phyloP scores from a whole-genome alignment of 2,797 vertebrate species.

The Macropus fuliginosus region DNA sequence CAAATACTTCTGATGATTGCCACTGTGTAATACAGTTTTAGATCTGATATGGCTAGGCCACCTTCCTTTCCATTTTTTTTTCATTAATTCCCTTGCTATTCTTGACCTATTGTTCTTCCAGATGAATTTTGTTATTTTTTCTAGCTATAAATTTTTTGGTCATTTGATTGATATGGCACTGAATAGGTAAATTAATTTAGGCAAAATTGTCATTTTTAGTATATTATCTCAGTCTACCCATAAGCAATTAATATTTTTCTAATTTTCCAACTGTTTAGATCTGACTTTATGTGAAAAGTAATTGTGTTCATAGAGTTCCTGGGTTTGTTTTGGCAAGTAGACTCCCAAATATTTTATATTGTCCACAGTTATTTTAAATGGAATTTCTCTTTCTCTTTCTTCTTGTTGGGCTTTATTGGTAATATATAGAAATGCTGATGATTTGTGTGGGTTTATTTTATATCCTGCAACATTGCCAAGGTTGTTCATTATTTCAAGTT shows the following conservation, averaged over 20 bases:
- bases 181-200: not conserved
- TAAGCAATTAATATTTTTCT: not conserved
- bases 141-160: not conserved
- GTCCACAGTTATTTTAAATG: not conserved
- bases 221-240: not conserved
- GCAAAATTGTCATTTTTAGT: not conserved
- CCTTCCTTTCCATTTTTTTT: not conserved
- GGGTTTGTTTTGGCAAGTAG: not conserved
- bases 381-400: not conserved
- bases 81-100: not conserved
- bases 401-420: not conserved
- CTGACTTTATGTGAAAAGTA: not conserved
- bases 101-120: not conserved
- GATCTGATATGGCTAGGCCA: not conserved
- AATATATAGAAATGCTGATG: not conserved
- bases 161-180: not conserved
- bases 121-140: not conserved
- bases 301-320: not conserved
- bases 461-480: too few species aligned
- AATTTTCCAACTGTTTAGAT: not conserved
- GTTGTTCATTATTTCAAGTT: too few species aligned
- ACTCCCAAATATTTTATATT: not conserved
- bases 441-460: too few species aligned
- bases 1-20: not conserved
- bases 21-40: not conserved